Percentiles rank a stretch among this genome's conserved stretches.
Evolutionary conservation across 1,140 invertebrate genomes (phyloP).

Genomic region (Caenorhabditis latens): DNA sequence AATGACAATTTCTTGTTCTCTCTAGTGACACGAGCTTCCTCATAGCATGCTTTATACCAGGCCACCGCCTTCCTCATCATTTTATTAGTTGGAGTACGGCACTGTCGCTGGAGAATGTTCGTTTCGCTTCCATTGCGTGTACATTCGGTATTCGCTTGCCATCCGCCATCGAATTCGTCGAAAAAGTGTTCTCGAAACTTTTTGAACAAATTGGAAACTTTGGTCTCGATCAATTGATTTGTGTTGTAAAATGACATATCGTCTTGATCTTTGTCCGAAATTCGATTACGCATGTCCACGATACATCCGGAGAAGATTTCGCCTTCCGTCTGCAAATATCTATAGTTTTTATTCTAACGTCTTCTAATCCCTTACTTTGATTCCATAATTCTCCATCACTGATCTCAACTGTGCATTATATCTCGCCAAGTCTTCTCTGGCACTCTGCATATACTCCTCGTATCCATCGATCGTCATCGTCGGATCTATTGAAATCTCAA

Average conservation of each 20-base stretch:
- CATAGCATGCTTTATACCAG: conserved; percentile 64
- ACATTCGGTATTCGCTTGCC: background rate
- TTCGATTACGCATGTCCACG: conserved; percentile 57
- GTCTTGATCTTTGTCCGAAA: conserved; percentile 68
- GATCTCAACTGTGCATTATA: conserved; percentile 67
- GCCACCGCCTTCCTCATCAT: conserved; percentile 62
- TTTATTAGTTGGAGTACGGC: background rate
- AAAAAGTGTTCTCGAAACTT: conserved; percentile 56
- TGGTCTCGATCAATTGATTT: conserved; percentile 62
- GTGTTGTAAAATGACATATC: conserved; percentile 68
- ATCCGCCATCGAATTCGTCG: conserved; percentile 58
- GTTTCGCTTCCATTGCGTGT: background rate
- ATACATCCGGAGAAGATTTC: conserved; percentile 70
- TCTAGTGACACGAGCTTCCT: background rate
- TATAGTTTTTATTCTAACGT: too few species aligned
- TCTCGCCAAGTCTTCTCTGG: conserved; percentile 55
- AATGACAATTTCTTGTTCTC: conserved; percentile 61
- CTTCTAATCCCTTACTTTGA: conserved; percentile 33
- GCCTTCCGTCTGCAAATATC: conserved; percentile 61
- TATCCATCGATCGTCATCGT: conserved; percentile 25
- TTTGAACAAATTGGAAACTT: conserved; percentile 33
- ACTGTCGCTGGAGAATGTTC: conserved; percentile 44
- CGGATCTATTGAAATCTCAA: conserved; percentile 67
- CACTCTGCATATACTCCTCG: conserved; percentile 63
- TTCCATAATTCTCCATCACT: conserved; percentile 70